Conservation (phyloP, 2,113 vertebrate genomes). For the Stegostoma tigrinum region DNA sequence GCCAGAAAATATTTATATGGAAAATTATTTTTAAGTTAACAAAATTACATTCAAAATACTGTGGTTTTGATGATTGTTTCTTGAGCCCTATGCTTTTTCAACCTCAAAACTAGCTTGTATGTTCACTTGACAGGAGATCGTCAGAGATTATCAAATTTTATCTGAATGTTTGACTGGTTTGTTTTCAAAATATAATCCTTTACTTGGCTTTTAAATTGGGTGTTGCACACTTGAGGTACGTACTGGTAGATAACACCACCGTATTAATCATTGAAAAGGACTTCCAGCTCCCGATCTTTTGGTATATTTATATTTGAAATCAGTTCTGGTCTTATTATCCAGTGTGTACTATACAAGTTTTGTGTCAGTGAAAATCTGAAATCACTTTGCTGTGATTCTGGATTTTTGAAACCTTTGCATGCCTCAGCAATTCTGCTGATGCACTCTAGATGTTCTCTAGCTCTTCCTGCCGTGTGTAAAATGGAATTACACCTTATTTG, state of each 20-base stretch:
- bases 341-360: not conserved
- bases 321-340: not conserved
- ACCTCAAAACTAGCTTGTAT: not conserved
- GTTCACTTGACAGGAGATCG: not conserved
- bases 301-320: not conserved
- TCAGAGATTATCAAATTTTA: not conserved
- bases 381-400: not conserved
- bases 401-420: too few species aligned
- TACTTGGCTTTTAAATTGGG: not conserved
- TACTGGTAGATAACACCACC: not conserved
- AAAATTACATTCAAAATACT: not conserved
- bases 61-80: not conserved
- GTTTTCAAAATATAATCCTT: not conserved
- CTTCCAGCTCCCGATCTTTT: not conserved
- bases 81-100: not conserved
- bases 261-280: not conserved
- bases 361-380: not conserved
- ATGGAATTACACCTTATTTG: not conserved
- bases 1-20: not conserved
- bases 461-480: not conserved
- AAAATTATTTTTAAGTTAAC: not conserved
- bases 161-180: not conserved
- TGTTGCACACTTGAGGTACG: not conserved
- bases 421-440: not conserved
- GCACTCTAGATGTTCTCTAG: not conserved